Percentiles rank a stretch among this genome's conserved stretches.
Evolutionary conservation across 2,888 invertebrate genomes (phyloP).

Genomic region (Auanema sp.): DNA sequence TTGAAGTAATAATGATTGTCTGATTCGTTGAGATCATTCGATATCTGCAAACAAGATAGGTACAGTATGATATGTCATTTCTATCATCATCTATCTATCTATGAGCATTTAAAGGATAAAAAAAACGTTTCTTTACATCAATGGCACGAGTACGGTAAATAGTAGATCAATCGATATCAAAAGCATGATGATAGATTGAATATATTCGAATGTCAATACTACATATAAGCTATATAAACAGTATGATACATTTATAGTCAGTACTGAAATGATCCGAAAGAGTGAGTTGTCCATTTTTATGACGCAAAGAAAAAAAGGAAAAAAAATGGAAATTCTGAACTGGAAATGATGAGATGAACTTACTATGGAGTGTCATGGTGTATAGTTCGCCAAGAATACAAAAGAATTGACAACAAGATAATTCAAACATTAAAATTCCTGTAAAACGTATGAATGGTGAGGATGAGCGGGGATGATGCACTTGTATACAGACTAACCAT

Average conservation of each 20-base stretch:
- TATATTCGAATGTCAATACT: slow-evolving; percentile 15
- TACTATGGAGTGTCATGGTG: slow-evolving; percentile 9
- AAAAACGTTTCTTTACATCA: slow-evolving; percentile 13
- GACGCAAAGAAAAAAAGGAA: no score
- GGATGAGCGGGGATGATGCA: not conserved
- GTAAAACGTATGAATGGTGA: slow-evolving; percentile 1
- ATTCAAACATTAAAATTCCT: slow-evolving; percentile 14
- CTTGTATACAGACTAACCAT: no score
- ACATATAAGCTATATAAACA: slow-evolving; percentile 8
- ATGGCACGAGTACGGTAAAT: slow-evolving; percentile 12
- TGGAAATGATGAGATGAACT: no score
- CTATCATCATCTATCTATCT: no score
- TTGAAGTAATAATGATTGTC: no score
- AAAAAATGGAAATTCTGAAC: no score
- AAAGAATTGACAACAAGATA: slow-evolving; percentile 11
- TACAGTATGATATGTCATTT: no score
- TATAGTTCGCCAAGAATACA: slow-evolving; percentile 15
- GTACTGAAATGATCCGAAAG: no score
- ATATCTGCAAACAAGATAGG: no score
- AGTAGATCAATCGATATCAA: slow-evolving; percentile 17
- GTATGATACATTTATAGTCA: no score
- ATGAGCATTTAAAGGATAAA: not conserved
- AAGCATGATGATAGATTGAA: slow-evolving; percentile 17
- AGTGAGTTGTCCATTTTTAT: no score
- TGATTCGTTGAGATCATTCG: no score